Conservation (phyloP, 2,888 invertebrate genomes). For the Monoplex corrugatus region DNA sequence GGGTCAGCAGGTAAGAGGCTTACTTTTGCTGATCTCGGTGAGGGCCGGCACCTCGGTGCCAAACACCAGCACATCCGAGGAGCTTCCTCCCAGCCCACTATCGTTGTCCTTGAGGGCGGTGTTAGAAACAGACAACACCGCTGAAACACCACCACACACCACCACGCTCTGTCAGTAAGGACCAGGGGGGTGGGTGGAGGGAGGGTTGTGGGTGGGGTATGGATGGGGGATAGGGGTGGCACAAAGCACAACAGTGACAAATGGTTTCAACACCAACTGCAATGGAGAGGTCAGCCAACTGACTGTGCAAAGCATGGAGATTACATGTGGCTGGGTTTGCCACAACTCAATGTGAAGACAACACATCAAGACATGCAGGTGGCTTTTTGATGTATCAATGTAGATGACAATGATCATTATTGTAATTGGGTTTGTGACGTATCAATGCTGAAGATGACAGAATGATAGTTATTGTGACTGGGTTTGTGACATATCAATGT, state of each 20-base stretch:
- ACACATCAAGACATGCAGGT: no score
- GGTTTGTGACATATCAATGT: no score
- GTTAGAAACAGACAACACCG: constrained; percentile 73
- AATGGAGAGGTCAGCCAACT: background rate
- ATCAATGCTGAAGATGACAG: no score
- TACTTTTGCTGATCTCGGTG: constrained; percentile 49
- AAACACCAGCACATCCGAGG: constrained; percentile 65
- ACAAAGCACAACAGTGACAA: background rate
- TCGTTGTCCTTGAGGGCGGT: constrained; percentile 67
- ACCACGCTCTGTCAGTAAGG: constrained; percentile 38
- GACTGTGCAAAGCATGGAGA: background rate
- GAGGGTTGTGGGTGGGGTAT: background rate
- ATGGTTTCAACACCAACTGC: background rate
- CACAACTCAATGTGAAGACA: no score
- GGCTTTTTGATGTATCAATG: no score
- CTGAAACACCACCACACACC: constrained; percentile 63
- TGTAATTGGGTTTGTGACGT: no score
- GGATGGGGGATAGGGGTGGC: background rate
- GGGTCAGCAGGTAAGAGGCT: no score
- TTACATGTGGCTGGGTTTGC: background rate
- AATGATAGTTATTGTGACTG: no score
- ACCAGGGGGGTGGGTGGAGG: background rate
- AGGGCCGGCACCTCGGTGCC: constrained; percentile 39
- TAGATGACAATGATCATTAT: no score
- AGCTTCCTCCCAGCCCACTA: constrained; percentile 69